Evolutionary conservation across 2,113 vertebrate species (phyloP), one percentile per base, ranked within the genome.

Genomic region (Hylia prasina): DNA sequence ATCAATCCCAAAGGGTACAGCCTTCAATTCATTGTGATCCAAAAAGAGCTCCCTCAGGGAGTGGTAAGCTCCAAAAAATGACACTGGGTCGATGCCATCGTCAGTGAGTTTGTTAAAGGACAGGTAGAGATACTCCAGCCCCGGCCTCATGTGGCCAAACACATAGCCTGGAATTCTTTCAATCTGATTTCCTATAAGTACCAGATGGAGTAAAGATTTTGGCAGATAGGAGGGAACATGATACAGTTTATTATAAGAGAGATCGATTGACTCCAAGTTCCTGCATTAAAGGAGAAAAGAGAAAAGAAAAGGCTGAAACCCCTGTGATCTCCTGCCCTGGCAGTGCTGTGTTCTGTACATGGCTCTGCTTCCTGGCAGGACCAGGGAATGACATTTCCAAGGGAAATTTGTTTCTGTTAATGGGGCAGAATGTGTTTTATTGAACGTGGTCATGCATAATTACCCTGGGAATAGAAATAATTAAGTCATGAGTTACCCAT

Each of bases 91-190:
- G 5, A 99, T 90, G 30, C 98, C 98, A 11, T 98, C 98, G 2
- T 98, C 98, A 0, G 98, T 97, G 86, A 99, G 98, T 92, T 98
- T 99, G 97, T 99, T 99, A 96, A 98, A 99, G 39, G 99, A 99
- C 39, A 99, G 98, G 94, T 99, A 99, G 70, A 99, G 98, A 44
- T 99, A 99, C 96, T 99, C 99, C 47, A 99, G 91, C 23, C 99
- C 99, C 8, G 99, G 99, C 19, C 98, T 97, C 99, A 99, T 98
- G 95, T 99, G 99, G 64, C 98, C 99, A 68, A 99, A 99, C 68
- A 99, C 99, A 3, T 98, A 99, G 73, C 99, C 99, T 96, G 99
- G 99, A 84, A 99, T 98, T 87, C 99, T 98, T 92, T 99, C 99
- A 19, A 99, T 99, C 89, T 98, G 98, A 93, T 99, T 99, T 42